A percentile compares a stretch with the other conserved stretches of the same genome.
These are phyloP conservation scores for Stichopus horrens DNA, from an alignment of 53 echinoderm and acorn worm genomes.

Conservation along the genomic window DNA sequence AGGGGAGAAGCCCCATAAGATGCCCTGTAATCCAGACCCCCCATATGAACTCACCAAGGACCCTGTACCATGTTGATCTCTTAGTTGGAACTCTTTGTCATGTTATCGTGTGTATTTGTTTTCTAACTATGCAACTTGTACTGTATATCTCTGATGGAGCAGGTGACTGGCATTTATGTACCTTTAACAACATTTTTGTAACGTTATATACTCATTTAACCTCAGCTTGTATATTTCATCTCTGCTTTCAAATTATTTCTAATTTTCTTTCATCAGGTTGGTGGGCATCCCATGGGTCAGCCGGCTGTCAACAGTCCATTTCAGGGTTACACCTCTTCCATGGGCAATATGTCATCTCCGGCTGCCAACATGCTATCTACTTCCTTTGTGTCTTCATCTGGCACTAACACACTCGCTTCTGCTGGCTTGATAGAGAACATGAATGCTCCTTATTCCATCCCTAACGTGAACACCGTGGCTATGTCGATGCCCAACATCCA, in stretches of 20 bases:
- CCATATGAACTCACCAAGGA: too few species aligned
- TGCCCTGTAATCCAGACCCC: too few species aligned
- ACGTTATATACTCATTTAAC: background rate
- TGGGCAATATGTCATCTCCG: conserved; percentile 79
- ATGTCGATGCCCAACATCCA: conserved; percentile 51
- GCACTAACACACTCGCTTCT: conserved; percentile 63
- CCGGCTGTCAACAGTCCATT: conserved; percentile 76
- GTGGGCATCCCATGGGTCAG: conserved; percentile 78
- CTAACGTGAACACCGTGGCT: conserved; percentile 33
- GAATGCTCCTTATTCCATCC: conserved; percentile 51
- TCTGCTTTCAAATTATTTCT: conserved; percentile 37
- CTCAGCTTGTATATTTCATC: conserved; percentile 6
- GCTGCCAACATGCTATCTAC: conserved; percentile 83
- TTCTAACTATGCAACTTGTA: too few species aligned
- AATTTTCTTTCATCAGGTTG: conserved; percentile 55
- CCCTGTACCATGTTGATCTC: too few species aligned
- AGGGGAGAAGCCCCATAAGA: too few species aligned
- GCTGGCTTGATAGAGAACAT: conserved; percentile 50
- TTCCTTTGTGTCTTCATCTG: conserved; percentile 78
- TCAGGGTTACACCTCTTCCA: conserved; percentile 75
- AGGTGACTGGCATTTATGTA: background rate
- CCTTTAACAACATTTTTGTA: too few species aligned
- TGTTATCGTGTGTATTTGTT: too few species aligned
- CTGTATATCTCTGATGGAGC: too few species aligned
- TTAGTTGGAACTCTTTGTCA: too few species aligned